These are phyloP conservation scores for Actinernus sp. DNA, from an alignment of 92 coral and sea anemone species.

Conservation along the genomic window DNA sequence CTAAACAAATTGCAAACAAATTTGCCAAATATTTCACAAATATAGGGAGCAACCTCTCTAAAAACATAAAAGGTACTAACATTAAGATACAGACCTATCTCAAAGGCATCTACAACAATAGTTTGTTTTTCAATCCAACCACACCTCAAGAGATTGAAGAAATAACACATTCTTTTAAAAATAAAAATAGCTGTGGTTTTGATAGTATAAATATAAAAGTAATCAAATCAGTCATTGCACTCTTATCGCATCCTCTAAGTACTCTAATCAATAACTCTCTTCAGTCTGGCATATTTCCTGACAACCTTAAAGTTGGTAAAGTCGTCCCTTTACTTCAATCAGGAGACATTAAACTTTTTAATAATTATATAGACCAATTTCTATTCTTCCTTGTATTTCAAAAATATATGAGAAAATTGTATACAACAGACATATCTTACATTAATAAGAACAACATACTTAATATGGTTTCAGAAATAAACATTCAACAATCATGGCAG, in stretches of 20 bases:
- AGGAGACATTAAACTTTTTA: conserved; percentile 17
- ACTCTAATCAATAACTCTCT: conserved; percentile 13
- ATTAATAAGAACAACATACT: conserved; percentile 1
- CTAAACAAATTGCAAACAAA: conserved; percentile 7
- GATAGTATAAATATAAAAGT: conserved; percentile 18
- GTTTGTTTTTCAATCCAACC: conserved; percentile 14
- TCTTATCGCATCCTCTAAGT: background rate
- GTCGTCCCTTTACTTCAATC: conserved; percentile 14
- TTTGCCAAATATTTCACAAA: conserved; percentile 21
- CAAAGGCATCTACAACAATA: conserved; percentile 7
- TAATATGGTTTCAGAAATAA: conserved; percentile 19
- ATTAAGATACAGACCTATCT: conserved; percentile 3
- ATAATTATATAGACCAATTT: conserved; percentile 19
- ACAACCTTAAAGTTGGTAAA: conserved; percentile 29
- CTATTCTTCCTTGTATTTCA: conserved; percentile 22
- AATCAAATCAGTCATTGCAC: conserved; percentile 1
- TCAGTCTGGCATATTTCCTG: conserved; percentile 29
- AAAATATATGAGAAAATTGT: conserved; percentile 34
- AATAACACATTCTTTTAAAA: conserved; percentile 16
- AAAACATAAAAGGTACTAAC: conserved; percentile 2
- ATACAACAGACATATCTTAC: conserved; percentile 5
- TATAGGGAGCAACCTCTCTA: conserved; percentile 9
- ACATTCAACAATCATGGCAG: conserved; percentile 14
- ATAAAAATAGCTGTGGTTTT: conserved; percentile 19
- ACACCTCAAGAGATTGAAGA: conserved; percentile 30